These are phyloP conservation scores for Rotaria macrura DNA, from an alignment of 2,888 invertebrate genomes.

Conservation along the genomic window DNA sequence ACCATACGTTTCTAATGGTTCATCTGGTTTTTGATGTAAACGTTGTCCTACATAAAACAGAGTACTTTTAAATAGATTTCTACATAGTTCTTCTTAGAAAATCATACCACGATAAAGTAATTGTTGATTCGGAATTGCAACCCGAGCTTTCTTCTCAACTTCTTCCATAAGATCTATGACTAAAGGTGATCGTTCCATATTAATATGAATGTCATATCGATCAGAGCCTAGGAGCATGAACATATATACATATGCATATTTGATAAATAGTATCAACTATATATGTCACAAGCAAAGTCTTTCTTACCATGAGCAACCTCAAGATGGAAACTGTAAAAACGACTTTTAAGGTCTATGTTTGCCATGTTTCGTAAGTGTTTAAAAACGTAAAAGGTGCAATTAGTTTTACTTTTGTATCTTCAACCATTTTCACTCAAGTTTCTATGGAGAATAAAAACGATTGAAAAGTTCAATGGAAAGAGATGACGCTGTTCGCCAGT, in stretches of 20 bases:
- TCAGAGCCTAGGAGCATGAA: neutral
- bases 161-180: conserved; percentile 27
- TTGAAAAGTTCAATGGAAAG: neutral
- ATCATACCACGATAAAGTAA: conserved; percentile 21
- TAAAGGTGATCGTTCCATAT: conserved; percentile 23
- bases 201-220: conserved; percentile 25
- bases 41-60: neutral
- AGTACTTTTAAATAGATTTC: neutral
- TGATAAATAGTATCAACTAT: no score
- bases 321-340: neutral
- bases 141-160: conserved; percentile 26
- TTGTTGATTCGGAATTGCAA: conserved; percentile 22
- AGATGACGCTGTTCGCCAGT: neutral
- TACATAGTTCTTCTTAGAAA: no score
- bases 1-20: conserved; percentile 6
- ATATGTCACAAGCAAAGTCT: no score
- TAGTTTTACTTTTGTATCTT: neutral
- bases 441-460: neutral
- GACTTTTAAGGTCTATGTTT: neutral
- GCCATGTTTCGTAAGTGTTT: neutral
- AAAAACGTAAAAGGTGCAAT: neutral
- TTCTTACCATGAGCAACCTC: neutral
- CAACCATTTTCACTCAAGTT: neutral
- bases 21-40: conserved; percentile 17
- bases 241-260: no score